A percentile compares a stretch with the other conserved stretches of the same genome.
Conservation (phyloP, 2,797 vertebrate genomes). For the Tapirus indicus region DNA sequence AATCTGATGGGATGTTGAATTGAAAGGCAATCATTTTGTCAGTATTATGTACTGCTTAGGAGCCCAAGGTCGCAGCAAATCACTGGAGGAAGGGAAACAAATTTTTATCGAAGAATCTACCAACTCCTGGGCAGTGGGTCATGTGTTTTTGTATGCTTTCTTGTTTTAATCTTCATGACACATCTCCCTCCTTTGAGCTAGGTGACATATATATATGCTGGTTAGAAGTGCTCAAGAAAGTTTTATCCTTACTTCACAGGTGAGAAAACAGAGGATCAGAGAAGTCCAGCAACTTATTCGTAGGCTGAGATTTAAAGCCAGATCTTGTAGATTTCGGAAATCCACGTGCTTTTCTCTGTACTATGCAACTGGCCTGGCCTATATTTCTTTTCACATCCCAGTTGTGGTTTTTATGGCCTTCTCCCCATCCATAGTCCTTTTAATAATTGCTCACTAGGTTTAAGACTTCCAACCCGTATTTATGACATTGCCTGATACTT, state of each 20-base stretch:
- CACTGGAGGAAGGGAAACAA: neutral
- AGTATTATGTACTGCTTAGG: neutral
- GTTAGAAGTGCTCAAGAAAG: neutral
- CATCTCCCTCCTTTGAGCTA: neutral
- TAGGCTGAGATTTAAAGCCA: neutral
- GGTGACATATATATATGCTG: neutral
- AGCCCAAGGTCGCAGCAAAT: neutral
- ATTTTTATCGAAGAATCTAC: neutral
- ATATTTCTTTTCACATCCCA: neutral
- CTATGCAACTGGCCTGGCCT: neutral
- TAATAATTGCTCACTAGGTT: neutral
- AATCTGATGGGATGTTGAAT: neutral
- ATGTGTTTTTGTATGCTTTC: neutral
- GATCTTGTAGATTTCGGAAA: neutral
- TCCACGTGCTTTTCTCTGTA: neutral
- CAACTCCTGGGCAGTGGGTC: neutral
- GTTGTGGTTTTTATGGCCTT: neutral
- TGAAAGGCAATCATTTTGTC: neutral
- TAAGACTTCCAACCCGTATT: neutral
- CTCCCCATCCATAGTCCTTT: neutral
- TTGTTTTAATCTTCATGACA: neutral
- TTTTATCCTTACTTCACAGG: neutral
- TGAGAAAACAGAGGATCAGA: slow-evolving; percentile 2
- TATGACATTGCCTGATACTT: neutral
- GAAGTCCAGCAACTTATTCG: neutral